These are phyloP conservation scores for Muscidifurax raptorellus DNA, from an alignment of 1,140 invertebrate species.

Conservation along the genomic window DNA sequence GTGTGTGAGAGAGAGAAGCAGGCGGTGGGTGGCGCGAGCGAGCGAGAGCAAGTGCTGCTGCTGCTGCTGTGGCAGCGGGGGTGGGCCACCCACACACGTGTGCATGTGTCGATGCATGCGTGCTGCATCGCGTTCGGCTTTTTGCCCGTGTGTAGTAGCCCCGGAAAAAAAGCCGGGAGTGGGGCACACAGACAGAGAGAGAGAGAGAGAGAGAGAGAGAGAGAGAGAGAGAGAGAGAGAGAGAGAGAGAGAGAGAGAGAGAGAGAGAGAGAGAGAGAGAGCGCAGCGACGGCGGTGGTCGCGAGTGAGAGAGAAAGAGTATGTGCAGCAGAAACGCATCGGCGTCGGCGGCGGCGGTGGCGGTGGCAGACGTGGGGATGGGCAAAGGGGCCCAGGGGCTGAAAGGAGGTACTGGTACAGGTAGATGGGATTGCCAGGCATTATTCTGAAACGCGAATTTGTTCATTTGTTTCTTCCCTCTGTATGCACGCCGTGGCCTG, in stretches of 20 bases:
- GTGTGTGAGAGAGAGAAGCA: not conserved
- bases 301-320: not conserved
- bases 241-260: too few species aligned
- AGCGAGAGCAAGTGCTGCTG: not conserved
- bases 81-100: constrained; percentile 59
- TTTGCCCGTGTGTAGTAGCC: constrained; percentile 25
- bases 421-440: constrained; percentile 75
- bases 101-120: constrained; percentile 55
- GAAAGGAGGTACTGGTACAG: constrained; percentile 54
- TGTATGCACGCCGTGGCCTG: constrained; percentile 72
- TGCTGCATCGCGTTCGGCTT: constrained; percentile 45
- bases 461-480: constrained; percentile 76
- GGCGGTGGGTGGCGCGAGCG: not conserved
- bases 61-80: constrained; percentile 49
- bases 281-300: not conserved
- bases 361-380: constrained; percentile 55
- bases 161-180: constrained; percentile 40
- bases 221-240: constrained; percentile 3
- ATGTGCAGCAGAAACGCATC: too few species aligned
- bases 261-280: too few species aligned
- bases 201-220: not conserved
- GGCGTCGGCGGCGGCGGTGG: not conserved
- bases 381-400: constrained; percentile 54
- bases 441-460: constrained; percentile 77
- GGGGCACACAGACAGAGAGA: constrained; percentile 11